These are phyloP conservation scores for Oreochromis mossambicus DNA, from an alignment of 2,797 vertebrate species.

Conservation along the genomic window DNA sequence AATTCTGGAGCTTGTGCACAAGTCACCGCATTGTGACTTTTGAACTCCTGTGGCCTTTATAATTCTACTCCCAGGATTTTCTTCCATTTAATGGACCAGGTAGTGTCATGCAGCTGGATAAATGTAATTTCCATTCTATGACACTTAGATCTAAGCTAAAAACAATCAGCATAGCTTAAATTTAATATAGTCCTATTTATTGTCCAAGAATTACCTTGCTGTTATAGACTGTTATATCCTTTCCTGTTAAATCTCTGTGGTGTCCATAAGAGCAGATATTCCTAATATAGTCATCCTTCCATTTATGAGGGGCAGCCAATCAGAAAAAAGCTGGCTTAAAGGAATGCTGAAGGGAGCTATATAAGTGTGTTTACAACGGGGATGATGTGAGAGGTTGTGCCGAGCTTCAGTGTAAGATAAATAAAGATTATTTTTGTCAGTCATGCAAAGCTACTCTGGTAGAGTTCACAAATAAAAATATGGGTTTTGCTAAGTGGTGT, in stretches of 20 bases:
- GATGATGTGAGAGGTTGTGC: not conserved
- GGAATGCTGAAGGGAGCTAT: not conserved
- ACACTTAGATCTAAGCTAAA: not conserved
- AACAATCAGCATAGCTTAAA: constrained; percentile 5
- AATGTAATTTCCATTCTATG: not conserved
- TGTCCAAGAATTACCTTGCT: not conserved
- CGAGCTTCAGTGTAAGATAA: not conserved
- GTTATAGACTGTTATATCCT: not conserved
- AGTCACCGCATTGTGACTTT: constrained; percentile 48
- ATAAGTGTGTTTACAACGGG: not conserved
- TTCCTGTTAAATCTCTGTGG: not conserved
- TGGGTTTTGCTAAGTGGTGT: not conserved
- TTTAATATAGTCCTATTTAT: not conserved
- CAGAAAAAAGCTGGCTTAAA: not conserved
- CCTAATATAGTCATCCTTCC: not conserved
- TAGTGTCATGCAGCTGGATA: not conserved
- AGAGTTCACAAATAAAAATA: not conserved
- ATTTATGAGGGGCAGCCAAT: not conserved
- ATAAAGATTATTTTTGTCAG: not conserved
- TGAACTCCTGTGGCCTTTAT: constrained; percentile 45
- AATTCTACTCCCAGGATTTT: constrained; percentile 24
- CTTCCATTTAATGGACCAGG: not conserved
- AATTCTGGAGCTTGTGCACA: constrained; percentile 18
- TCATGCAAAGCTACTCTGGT: not conserved
- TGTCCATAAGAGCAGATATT: not conserved